Evolutionary conservation across 2,888 invertebrate genomes (phyloP).

Genomic region (Cosmia trapezina): DNA sequence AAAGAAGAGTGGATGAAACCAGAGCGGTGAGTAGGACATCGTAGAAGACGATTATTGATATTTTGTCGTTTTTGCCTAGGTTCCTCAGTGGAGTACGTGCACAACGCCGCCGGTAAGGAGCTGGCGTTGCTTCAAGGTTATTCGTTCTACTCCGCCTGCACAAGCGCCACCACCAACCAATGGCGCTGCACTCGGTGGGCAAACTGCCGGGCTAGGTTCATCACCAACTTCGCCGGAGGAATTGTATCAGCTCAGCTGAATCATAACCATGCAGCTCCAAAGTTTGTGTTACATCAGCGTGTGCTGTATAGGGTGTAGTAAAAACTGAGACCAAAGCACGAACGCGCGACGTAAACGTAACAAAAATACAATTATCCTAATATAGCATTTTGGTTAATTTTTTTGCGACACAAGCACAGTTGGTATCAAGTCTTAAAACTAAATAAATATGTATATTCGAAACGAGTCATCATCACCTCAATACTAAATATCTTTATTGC

Average conservation of each 20-base stretch:
- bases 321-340: background rate
- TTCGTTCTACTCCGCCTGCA: constrained; percentile 22
- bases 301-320: constrained; percentile 8
- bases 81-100: constrained; percentile 28
- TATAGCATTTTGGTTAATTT: background rate
- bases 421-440: background rate
- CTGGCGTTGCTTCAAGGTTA: constrained; percentile 31
- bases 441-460: background rate
- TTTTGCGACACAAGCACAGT: background rate
- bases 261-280: constrained; percentile 25
- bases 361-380: background rate
- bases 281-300: constrained; percentile 7
- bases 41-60: too few species aligned
- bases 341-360: background rate
- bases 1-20: too few species aligned
- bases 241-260: constrained; percentile 16
- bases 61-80: background rate
- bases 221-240: background rate
- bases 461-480: too few species aligned
- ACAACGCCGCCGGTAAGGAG: constrained; percentile 21
- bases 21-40: too few species aligned
- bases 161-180: constrained; percentile 4
- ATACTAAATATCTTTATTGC: too few species aligned
- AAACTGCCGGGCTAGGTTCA: constrained; percentile 26
- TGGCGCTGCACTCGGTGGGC: constrained; percentile 38